A percentile compares a stretch with the other conserved stretches of the same genome.
Conservation (phyloP, 2,888 invertebrate genomes). For the Hydrotaea cyrtoneurina region DNA sequence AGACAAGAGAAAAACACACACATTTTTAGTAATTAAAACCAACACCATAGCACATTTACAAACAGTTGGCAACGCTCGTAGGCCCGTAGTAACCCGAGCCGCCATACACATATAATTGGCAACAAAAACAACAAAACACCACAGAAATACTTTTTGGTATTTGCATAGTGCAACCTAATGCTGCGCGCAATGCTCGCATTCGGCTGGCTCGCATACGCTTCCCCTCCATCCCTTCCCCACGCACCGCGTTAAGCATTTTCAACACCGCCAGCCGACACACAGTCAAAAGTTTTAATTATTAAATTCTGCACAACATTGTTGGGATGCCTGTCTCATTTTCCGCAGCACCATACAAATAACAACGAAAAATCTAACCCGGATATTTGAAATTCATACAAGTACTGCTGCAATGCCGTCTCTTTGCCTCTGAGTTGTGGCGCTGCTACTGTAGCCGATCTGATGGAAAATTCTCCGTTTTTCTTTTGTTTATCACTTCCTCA, state of each 20-base stretch:
- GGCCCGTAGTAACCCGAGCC: neutral
- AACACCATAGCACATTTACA: neutral
- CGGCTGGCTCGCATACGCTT: neutral
- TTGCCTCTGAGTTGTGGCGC: neutral
- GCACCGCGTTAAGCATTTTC: neutral
- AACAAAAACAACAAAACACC: neutral
- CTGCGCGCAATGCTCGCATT: neutral
- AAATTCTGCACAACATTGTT: slow-evolving; percentile 7
- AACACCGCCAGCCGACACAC: neutral
- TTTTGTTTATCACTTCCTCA: neutral
- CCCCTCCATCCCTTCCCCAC: no score
- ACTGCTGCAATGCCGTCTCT: slow-evolving; percentile 16
- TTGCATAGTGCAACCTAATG: neutral
- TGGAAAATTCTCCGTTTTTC: neutral
- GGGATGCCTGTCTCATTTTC: neutral
- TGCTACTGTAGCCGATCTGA: neutral
- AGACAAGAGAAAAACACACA: slow-evolving; percentile 30
- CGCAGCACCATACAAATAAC: neutral
- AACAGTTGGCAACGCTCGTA: neutral
- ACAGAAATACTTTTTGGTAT: neutral
- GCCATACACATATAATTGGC: neutral
- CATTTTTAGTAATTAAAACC: neutral
- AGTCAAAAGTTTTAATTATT: slow-evolving; percentile 27
- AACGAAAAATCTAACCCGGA: slow-evolving; percentile 12
- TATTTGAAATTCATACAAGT: neutral